These are phyloP conservation scores for Agelastica alni DNA, from an alignment of 2,888 invertebrate genomes.

Conservation along the genomic window DNA sequence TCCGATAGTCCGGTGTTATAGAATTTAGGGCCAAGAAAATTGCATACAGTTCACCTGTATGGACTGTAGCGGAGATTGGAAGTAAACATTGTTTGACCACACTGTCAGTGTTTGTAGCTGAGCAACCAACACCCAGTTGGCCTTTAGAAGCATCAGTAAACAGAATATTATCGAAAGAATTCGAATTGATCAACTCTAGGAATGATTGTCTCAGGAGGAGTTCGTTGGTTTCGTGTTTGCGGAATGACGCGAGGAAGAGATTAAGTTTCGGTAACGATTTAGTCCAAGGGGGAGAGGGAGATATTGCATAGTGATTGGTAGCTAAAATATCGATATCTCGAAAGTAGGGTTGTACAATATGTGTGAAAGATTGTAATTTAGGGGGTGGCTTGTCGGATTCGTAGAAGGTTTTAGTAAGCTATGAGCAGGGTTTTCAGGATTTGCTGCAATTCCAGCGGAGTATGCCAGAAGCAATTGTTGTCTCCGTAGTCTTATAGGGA, in stretches of 20 bases:
- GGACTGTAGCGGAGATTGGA: not conserved
- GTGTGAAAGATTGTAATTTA: not conserved
- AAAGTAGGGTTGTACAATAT: not conserved
- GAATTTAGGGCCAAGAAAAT: not conserved
- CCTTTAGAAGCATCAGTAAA: not conserved
- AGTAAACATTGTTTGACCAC: not conserved
- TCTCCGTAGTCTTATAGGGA: conserved; percentile 4
- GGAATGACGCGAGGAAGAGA: not conserved
- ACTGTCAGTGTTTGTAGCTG: not conserved
- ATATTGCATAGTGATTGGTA: not conserved
- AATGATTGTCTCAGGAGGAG: not conserved
- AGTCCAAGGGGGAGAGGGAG: not conserved
- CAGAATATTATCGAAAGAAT: not conserved
- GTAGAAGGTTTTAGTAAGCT: not conserved
- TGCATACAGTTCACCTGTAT: conserved; percentile 5
- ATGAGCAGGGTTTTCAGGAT: not conserved
- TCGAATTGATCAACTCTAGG: not conserved
- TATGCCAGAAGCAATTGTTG: conserved; percentile 6
- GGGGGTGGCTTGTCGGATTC: not conserved
- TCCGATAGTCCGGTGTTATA: not conserved
- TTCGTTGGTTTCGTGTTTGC: not conserved
- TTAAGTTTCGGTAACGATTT: not conserved
- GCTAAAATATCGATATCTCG: not conserved
- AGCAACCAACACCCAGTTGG: not conserved
- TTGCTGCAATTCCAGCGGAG: not conserved